Evolutionary conservation across 2,888 invertebrate genomes (phyloP).

Genomic region (Gnatocerus cornutus): DNA sequence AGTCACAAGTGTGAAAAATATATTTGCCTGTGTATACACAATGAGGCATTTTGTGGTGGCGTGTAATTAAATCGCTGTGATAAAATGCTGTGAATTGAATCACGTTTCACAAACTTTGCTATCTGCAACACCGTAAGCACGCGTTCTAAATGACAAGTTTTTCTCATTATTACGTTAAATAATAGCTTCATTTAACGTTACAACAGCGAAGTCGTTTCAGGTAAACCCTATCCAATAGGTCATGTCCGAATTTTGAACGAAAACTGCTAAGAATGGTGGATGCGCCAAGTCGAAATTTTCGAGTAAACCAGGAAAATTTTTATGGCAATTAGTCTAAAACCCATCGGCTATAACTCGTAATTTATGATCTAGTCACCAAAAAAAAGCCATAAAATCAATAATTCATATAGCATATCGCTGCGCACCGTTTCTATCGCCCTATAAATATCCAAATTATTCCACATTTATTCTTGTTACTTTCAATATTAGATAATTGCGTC

Average conservation of each 20-base stretch:
- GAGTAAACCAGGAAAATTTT: too few relatives aligned
- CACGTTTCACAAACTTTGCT: constrained; percentile 51
- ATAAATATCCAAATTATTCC: background rate
- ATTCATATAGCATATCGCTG: too few relatives aligned
- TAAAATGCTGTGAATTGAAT: constrained; percentile 50
- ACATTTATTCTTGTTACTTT: constrained; percentile 5
- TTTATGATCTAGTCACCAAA: too few relatives aligned
- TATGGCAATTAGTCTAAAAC: too few relatives aligned
- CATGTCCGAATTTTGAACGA: too few relatives aligned
- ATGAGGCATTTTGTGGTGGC: constrained; percentile 3
- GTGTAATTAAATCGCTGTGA: constrained; percentile 42
- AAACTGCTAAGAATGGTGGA: constrained; percentile 21
- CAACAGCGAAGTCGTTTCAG: constrained; percentile 41
- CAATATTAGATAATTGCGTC: background rate
- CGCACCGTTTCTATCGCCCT: too few relatives aligned
- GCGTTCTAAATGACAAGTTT: constrained; percentile 49
- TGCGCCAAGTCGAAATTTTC: constrained; percentile 45
- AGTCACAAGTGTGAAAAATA: constrained; percentile 14
- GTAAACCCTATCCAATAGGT: too few relatives aligned
- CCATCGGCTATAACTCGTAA: too few relatives aligned
- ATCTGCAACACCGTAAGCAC: constrained; percentile 43
- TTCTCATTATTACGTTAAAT: constrained; percentile 52
- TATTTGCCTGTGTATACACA: constrained; percentile 10
- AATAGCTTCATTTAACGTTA: constrained; percentile 49
- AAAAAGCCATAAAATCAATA: too few relatives aligned